Percentiles rank a stretch among this genome's conserved stretches.
These are phyloP conservation scores for Drosophila tripunctata DNA, from an alignment of 2,888 invertebrate genomes.

Conservation along the genomic window DNA sequence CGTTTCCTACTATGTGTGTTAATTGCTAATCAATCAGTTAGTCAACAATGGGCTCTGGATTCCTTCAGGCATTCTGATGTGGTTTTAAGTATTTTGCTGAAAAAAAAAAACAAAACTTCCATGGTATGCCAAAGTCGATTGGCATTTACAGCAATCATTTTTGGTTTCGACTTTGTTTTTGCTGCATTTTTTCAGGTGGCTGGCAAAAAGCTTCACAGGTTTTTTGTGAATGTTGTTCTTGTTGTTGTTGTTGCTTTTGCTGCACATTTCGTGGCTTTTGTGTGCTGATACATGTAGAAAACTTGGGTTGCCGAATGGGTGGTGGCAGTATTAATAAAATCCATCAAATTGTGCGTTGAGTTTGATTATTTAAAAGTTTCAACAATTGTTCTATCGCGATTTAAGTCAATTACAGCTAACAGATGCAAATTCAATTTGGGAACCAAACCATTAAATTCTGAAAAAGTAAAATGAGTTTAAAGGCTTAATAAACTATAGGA, in stretches of 20 bases:
- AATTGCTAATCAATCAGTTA: no score
- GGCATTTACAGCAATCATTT: neutral
- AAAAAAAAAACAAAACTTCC: neutral
- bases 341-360: slow-evolving; percentile 38
- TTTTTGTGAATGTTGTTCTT: slow-evolving; percentile 1
- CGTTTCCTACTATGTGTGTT: no score
- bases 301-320: neutral
- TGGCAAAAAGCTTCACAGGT: slow-evolving; percentile 34
- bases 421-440: neutral
- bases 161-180: slow-evolving; percentile 43
- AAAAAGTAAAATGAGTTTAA: no score
- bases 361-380: slow-evolving; percentile 25
- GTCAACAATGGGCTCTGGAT: no score
- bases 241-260: slow-evolving; percentile 8
- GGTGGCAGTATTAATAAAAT: slow-evolving; percentile 41
- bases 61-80: neutral
- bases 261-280: slow-evolving; percentile 57
- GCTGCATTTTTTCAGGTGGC: slow-evolving; percentile 37
- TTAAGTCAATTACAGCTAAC: neutral
- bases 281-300: slow-evolving; percentile 8
- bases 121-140: slow-evolving; percentile 7
- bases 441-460: no score
- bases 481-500: no score
- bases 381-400: neutral
- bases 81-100: neutral